Evolutionary conservation across 1,140 invertebrate genomes (phyloP).

Genomic region (Varroa destructor): DNA sequence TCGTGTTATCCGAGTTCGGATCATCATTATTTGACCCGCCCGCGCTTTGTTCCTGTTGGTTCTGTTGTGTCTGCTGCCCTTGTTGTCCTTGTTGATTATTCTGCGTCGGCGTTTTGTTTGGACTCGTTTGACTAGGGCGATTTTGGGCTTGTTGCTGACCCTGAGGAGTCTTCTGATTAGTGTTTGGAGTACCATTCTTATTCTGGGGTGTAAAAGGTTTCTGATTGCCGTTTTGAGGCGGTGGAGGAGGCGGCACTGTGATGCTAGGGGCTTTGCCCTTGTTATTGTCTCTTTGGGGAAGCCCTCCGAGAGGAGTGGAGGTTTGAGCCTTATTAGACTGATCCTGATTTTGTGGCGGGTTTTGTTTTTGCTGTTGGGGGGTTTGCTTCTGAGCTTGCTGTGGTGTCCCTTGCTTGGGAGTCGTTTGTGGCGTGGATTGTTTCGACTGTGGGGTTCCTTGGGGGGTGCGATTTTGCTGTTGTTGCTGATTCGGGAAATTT

Average conservation of each 20-base stretch:
- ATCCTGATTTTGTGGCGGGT: conserved; percentile 25
- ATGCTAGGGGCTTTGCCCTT: too few species aligned
- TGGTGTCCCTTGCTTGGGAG: too few species aligned
- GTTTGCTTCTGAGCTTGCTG: not conserved
- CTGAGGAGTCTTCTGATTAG: not conserved
- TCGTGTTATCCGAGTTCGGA: not conserved
- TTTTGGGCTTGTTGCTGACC: not conserved
- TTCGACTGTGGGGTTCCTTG: too few species aligned
- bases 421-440: too few species aligned
- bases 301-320: too few species aligned
- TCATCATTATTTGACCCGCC: not conserved
- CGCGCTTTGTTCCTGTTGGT: not conserved
- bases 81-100: conserved; percentile 2
- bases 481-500: not conserved
- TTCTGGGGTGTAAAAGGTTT: too few species aligned
- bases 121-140: not conserved
- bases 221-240: too few species aligned
- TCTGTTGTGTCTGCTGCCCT: not conserved
- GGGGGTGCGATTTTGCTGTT: conserved; percentile 1
- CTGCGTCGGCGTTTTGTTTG: conserved; percentile 1
- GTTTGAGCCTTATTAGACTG: too few species aligned
- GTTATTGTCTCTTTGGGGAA: too few species aligned
- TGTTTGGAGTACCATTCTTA: too few species aligned
- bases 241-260: too few species aligned
- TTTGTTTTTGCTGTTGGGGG: conserved; percentile 13